Evolutionary conservation across 2,113 vertebrate genomes (phyloP).

Genomic region (Sterrhoptilus dennistouni): DNA sequence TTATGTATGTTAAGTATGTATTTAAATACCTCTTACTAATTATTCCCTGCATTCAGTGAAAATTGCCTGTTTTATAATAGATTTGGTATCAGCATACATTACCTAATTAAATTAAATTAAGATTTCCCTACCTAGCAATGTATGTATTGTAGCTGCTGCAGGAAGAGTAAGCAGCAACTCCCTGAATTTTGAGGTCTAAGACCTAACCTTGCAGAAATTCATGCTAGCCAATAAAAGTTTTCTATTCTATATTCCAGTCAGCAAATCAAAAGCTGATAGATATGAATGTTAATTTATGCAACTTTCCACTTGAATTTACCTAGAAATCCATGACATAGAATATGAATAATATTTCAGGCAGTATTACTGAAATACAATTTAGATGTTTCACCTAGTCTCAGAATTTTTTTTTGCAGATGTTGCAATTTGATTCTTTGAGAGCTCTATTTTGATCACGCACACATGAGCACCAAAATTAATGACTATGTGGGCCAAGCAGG

Average conservation of each 20-base stretch:
- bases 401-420: neutral
- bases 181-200: neutral
- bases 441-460: neutral
- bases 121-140: neutral
- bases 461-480: neutral
- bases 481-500: neutral
- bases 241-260: neutral
- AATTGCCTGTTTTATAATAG: neutral
- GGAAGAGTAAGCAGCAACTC: neutral
- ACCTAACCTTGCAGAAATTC: neutral
- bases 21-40: slow-evolving; percentile 8
- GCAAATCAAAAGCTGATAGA: neutral
- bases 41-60: neutral
- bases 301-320: neutral
- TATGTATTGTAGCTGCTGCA: neutral
- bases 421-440: neutral
- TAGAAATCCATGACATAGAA: neutral
- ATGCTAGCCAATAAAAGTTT: neutral
- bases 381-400: neutral
- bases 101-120: neutral
- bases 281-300: neutral
- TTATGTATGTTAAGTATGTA: neutral
- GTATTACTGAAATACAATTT: neutral
- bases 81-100: neutral
- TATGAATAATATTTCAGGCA: neutral